Conservation (phyloP, 2,888 invertebrate genomes). For the Microctonus aethiopoides region DNA sequence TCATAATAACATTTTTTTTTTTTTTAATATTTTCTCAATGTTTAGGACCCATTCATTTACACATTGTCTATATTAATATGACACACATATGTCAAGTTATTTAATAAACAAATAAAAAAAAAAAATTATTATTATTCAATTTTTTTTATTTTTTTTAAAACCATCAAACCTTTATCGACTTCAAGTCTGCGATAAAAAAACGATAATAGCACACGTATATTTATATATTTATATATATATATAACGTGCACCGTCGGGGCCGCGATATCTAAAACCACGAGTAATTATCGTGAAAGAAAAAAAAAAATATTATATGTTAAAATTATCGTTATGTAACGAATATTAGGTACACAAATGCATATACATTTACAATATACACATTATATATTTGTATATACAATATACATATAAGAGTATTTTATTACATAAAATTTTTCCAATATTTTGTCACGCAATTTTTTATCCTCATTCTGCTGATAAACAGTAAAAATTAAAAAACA, state of each 20-base stretch:
- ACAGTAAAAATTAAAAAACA: background rate
- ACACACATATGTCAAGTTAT: too few relatives aligned
- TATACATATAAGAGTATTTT: too few relatives aligned
- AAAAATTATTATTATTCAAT: background rate
- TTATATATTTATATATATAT: background rate
- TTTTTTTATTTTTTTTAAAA: background rate
- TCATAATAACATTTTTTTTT: too few relatives aligned
- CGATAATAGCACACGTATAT: background rate
- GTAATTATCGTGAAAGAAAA: background rate
- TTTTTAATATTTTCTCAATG: too few relatives aligned
- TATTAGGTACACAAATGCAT: background rate
- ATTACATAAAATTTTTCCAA: background rate
- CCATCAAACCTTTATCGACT: background rate
- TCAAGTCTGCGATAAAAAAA: background rate
- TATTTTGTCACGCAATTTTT: background rate
- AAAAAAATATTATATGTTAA: background rate
- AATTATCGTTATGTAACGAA: background rate
- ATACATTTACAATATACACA: background rate
- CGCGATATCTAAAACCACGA: background rate
- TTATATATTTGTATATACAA: too few relatives aligned
- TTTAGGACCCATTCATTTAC: too few relatives aligned
- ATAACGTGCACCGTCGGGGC: background rate
- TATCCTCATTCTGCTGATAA: too few relatives aligned
- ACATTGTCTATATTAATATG: too few relatives aligned
- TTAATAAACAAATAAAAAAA: too few relatives aligned